Base-by-base conservation (phyloP, 92 coral and sea anemone genomes). In the Porites rus region DNA sequence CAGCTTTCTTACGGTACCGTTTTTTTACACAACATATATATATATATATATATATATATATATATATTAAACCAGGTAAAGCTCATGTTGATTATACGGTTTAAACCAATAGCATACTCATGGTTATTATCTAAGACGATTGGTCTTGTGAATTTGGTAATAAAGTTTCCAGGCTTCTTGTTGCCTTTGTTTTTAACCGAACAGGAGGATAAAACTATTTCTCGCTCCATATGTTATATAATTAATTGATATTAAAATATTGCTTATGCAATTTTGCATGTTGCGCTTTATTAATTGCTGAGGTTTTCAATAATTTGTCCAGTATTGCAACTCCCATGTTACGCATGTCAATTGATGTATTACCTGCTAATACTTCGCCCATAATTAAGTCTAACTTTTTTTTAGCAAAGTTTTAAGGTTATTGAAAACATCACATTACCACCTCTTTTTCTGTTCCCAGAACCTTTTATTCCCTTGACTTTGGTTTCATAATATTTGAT, bases 311-410 rank as follows among this genome's bases (percentile, higher is more conserved):
- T 31, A 17, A 77, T 60, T 74, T 17, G 38, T 50, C 74, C 18
- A 78, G 20, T 7, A 64, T 46, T 17, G 46, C 0, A 1, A 78
- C 74, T 43, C 83, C 83, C 1, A 1, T 16, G 19, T 78, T 31
- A 0, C 83, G 16, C 73, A 78, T 78, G 22, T 64, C 1, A 31
- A 8, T 65, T 1, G 24, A 10, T 1, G 73, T 78, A n/a, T 78
- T 78, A 0, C 83, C 73, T 0, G 83, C 73, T 1, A 38, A 0
- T 1, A 18, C 4, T 46, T 43, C 73, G 19, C 74, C 73, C 1
- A 62, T 31, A 17, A 77, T 28, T 16, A 77, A 60, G 61, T 77
- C 81, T 5, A 77, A 77, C 62, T 31, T 64, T 13, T 78, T 65
- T 0, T 65, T 0, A 9, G 2, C 43, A 38, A 38, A 0, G 0